phyloP scores from a whole-genome alignment of 2,797 vertebrate species.

The Argya squamiceps region DNA sequence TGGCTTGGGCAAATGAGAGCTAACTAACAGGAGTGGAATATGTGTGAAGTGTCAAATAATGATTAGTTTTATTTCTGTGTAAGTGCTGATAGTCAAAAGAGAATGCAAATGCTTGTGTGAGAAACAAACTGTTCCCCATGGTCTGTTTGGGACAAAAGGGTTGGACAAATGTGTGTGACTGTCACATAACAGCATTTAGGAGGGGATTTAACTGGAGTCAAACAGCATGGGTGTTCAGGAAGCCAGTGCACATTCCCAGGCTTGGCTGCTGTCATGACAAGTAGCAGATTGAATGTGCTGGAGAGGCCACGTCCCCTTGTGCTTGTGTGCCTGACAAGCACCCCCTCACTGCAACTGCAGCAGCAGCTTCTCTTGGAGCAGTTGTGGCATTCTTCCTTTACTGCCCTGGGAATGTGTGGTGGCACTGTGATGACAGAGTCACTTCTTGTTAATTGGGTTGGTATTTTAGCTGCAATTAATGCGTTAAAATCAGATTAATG shows the following conservation, averaged over 20 bases:
- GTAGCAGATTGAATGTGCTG: neutral
- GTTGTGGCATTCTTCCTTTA: neutral
- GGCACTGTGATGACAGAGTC: neutral
- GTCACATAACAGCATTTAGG: neutral
- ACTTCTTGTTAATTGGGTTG: neutral
- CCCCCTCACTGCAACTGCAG: accelerated
- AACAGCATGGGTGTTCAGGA: neutral
- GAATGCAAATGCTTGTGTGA: neutral
- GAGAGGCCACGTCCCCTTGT: accelerated
- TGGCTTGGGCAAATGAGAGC: neutral
- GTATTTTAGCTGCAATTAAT: neutral
- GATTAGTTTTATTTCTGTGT: neutral
- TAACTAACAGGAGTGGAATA: neutral
- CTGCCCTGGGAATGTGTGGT: accelerated
- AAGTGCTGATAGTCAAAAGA: neutral
- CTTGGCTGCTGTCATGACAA: neutral
- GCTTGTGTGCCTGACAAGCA: neutral
- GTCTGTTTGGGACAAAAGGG: neutral
- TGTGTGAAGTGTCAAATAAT: neutral
- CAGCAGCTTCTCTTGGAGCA: neutral
- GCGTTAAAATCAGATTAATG: neutral
- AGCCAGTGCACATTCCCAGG: neutral
- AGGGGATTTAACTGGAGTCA: neutral
- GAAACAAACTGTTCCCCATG: neutral
- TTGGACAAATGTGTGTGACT: neutral